Percentiles rank a stretch among this genome's conserved stretches.
phyloP scores from a whole-genome alignment of 2,113 vertebrate genomes.

The Glareola pratincola region DNA sequence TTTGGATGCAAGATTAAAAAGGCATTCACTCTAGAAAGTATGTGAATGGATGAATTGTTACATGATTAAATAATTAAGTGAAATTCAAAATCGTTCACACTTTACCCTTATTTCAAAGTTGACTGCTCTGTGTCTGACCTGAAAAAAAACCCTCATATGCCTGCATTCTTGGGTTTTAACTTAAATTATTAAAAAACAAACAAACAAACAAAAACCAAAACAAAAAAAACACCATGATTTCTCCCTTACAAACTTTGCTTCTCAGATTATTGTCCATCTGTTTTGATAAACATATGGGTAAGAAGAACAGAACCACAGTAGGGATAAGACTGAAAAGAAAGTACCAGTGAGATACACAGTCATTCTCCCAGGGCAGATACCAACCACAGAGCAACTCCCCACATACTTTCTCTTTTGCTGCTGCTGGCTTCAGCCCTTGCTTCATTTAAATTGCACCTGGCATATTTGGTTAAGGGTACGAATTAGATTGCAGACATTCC shows the following conservation, averaged over 20 bases:
- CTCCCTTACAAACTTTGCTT: background rate
- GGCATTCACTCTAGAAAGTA: background rate
- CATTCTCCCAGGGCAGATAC: background rate
- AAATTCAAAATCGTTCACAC: background rate
- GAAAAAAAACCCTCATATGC: background rate
- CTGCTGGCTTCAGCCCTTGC: background rate
- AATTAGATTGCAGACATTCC: background rate
- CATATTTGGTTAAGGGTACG: background rate
- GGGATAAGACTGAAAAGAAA: background rate
- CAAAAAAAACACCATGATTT: background rate
- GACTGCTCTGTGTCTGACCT: background rate
- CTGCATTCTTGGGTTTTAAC: background rate
- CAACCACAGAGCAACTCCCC: background rate
- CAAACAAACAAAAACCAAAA: background rate
- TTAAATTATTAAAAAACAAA: background rate
- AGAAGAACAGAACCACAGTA: background rate
- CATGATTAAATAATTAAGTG: background rate
- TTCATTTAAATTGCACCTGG: conserved; percentile 26
- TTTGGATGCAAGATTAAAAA: background rate
- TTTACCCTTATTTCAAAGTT: background rate
- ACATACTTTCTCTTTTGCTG: conserved; percentile 8
- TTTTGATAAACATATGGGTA: background rate
- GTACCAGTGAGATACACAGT: background rate
- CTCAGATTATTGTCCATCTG: background rate
- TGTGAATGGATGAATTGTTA: background rate